Percentiles rank a stretch among this genome's conserved stretches.
Evolutionary conservation across 1,140 invertebrate genomes (phyloP).

Genomic region (Akabosia matsudoensis): DNA sequence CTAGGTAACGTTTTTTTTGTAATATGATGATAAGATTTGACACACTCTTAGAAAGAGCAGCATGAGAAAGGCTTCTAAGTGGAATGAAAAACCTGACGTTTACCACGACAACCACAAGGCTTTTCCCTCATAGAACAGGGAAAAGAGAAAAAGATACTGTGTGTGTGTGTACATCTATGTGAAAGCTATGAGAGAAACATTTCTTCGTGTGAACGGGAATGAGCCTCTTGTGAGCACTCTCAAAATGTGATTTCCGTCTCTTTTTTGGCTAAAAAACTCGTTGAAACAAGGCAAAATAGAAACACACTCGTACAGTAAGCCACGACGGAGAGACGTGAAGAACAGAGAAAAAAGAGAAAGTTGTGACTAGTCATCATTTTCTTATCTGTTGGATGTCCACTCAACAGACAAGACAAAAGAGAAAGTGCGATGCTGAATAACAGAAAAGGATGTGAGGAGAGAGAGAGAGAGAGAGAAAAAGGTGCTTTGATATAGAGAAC

Average conservation of each 20-base stretch:
- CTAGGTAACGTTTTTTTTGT: not conserved
- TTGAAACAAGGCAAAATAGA: not conserved
- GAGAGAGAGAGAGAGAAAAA: not conserved
- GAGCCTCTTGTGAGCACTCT: slow-evolving; percentile 11
- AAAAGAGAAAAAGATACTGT: no score
- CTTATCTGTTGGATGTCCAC: not conserved
- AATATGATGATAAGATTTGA: not conserved
- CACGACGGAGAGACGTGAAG: not conserved
- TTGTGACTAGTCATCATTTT: not conserved
- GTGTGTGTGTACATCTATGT: not conserved
- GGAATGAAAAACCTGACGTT: not conserved
- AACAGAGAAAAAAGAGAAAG: not conserved
- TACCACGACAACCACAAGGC: not conserved
- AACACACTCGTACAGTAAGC: not conserved
- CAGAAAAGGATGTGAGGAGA: not conserved
- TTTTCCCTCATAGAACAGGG: not conserved
- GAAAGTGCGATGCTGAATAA: not conserved
- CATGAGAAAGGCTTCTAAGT: not conserved
- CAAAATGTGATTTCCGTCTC: not conserved
- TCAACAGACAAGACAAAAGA: not conserved
- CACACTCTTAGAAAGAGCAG: not conserved
- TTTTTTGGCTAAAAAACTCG: not conserved
- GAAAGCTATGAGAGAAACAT: not conserved
- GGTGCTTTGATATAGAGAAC: no score
- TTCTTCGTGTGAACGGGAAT: not conserved